Evolutionary conservation across 1,140 invertebrate species (phyloP), one percentile per base, ranked within the genome.

Genomic region (Ylistrum balloti): DNA sequence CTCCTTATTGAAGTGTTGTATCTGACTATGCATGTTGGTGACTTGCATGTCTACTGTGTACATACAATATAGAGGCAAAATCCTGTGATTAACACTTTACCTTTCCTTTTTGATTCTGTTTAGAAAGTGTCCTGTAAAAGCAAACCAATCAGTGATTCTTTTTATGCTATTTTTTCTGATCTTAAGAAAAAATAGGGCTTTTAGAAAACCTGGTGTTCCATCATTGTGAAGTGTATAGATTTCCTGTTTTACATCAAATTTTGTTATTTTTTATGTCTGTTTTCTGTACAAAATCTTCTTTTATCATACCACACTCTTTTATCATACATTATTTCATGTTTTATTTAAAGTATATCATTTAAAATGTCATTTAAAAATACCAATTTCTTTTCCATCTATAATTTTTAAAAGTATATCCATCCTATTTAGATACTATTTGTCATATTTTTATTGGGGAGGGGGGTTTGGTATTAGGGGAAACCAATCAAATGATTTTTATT

Each of bases 41-140:
- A 87, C 35, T 87, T 87, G 86, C 35, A 87, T 38, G 22, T 87
- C 86, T n/a, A 34, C 33, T 90, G 86, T 74, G n/a, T 90, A 86
- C 45, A 87, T 90, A 45, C 33, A 87, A 38, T 32, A 90, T 33
- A 38, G 85, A 35, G 15, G 85, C n/a, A 22, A 35, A 45, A 20
- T 88, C 7, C 33, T 41, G 88, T 28, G 86, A 34, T 34, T 34
- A 2, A 41, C 22, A 41, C 41, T 28, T 38, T 20, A 15, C n/a
- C n/a, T 45, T 88, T 41, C 33, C 34, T 88, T 88, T n/a, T 32
- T 48, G 35, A 88, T 88, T 33, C n/a, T 87, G 33, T 34, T 33
- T 35, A 35, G 86, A 34, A 33, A 22, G 86, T n/a, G 33, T 86
- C 35, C 2, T 22, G 22, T 33, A 38, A 2, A 20, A 35, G 33